Conservation (phyloP, 2,888 invertebrate genomes). For the Idaea aversata region DNA sequence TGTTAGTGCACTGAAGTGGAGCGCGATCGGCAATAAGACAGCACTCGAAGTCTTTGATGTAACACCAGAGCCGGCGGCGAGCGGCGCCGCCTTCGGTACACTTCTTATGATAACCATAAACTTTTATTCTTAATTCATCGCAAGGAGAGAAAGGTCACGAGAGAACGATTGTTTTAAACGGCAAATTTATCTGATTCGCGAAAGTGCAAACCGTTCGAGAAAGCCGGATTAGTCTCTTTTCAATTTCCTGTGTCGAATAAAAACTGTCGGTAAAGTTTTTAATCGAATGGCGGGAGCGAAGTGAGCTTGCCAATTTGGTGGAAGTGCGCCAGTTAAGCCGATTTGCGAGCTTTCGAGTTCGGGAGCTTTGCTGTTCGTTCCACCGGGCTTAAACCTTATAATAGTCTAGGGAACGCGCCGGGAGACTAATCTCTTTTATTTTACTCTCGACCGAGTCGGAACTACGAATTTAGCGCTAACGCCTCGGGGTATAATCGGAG, state of each 20-base stretch:
- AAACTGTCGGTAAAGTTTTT: constrained; percentile 32
- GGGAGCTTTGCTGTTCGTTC: constrained; percentile 51
- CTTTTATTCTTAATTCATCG: constrained; percentile 51
- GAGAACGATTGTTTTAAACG: constrained; percentile 53
- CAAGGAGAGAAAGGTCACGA: constrained; percentile 52
- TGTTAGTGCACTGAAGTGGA: constrained; percentile 56
- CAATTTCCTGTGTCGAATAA: constrained; percentile 50
- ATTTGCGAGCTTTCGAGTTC: constrained; percentile 54
- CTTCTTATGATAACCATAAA: constrained; percentile 52
- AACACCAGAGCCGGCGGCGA: constrained; percentile 44
- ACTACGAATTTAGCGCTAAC: constrained; percentile 42
- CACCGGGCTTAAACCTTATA: constrained; percentile 52
- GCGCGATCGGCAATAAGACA: constrained; percentile 48
- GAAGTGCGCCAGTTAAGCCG: constrained; percentile 58
- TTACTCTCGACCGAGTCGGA: constrained; percentile 42
- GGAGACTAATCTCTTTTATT: constrained; percentile 62
- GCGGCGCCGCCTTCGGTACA: constrained; percentile 35
- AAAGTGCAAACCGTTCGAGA: constrained; percentile 60
- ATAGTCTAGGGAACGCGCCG: constrained; percentile 52
- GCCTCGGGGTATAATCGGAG: constrained; percentile 37
- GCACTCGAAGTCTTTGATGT: constrained; percentile 69
- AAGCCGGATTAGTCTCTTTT: constrained; percentile 58
- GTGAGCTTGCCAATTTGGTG: constrained; percentile 47
- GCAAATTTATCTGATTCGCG: constrained; percentile 53
- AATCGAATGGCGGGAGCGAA: constrained; percentile 28